These are phyloP conservation scores for Notocelia uddmanniana DNA, from an alignment of 2,888 invertebrate species.

Conservation along the genomic window DNA sequence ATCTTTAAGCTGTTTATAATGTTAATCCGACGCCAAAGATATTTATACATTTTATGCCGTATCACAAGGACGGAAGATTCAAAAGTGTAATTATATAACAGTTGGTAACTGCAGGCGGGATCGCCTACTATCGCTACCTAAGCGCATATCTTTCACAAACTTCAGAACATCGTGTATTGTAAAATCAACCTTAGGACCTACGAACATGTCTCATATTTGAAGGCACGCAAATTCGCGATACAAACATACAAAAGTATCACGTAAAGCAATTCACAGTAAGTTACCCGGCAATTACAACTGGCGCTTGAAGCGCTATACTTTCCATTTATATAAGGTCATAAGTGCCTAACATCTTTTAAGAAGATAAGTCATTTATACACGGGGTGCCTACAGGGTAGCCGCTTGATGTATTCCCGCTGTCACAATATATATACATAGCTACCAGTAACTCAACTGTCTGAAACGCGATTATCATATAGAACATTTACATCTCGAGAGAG, in stretches of 20 bases:
- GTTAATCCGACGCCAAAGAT: too few species aligned
- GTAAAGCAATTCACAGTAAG: conserved; percentile 32
- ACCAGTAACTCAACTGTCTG: background rate
- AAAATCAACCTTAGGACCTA: background rate
- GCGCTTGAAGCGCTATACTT: background rate
- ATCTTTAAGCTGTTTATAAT: too few species aligned
- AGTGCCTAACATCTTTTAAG: background rate
- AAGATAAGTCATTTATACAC: background rate
- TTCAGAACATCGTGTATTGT: background rate
- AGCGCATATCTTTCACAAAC: background rate
- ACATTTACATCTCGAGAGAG: background rate
- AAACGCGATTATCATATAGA: background rate
- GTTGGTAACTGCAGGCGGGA: background rate
- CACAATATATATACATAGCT: background rate
- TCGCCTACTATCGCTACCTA: background rate
- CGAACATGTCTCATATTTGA: background rate
- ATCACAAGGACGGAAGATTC: too few species aligned
- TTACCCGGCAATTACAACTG: conserved; percentile 27
- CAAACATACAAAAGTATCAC: conserved; percentile 8
- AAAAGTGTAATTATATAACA: background rate
- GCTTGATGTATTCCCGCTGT: conserved; percentile 10
- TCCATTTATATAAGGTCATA: background rate
- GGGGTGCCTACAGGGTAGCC: background rate
- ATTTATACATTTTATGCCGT: too few species aligned
- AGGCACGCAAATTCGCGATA: background rate